Evolutionary conservation across 1,140 invertebrate species (phyloP), one percentile per base, ranked within the genome.

Genomic region (Drosophila pallidifrons): DNA sequence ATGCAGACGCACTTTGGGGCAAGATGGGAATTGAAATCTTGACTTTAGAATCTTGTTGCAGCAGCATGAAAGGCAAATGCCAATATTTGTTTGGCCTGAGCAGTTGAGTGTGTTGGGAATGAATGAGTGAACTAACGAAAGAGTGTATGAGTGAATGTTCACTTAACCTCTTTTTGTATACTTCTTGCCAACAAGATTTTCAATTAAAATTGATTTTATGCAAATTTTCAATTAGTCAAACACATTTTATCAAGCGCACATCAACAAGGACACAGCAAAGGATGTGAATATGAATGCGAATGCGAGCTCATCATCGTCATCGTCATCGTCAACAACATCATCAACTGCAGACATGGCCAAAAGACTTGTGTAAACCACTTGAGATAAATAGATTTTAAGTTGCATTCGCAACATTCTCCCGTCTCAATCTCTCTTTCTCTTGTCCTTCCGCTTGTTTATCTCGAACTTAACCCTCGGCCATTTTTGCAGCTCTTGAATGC

Each of bases 161-260:
- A 87, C 81, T 87, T 87, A 77, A 81, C 80, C 82, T 83, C 77
- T 64, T 55, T 64, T 46, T 57, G 51, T 65, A 59, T 59, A 64
- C 63, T 77, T 63, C 63, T 77, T 63, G 66, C 73, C 77, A 88
- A 83, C 80, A 83, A 73, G 81, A 88, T 87, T 89, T 87, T 87
- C 83, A 87, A 87, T 87, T 87, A 87, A 88, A 87, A 87, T 87
- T 87, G 83, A 88, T 88, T 88, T 89, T 89, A 88, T 88, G 83
- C 83, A 88, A 88, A 88, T 88, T 88, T 88, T 88, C 83, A 88
- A 88, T 88, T 89, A 89, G 83, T 71, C 82, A 83, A 81, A 79
- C 83, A 86, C 70, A 78, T 65, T 73, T 76, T 76, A 70, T 76
- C 64, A 47, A 38, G 32, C 64, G 59, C 43, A 54, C 79, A 70